phyloP scores from a whole-genome alignment of 2,797 vertebrate genomes.

The Eulemur mongoz region DNA sequence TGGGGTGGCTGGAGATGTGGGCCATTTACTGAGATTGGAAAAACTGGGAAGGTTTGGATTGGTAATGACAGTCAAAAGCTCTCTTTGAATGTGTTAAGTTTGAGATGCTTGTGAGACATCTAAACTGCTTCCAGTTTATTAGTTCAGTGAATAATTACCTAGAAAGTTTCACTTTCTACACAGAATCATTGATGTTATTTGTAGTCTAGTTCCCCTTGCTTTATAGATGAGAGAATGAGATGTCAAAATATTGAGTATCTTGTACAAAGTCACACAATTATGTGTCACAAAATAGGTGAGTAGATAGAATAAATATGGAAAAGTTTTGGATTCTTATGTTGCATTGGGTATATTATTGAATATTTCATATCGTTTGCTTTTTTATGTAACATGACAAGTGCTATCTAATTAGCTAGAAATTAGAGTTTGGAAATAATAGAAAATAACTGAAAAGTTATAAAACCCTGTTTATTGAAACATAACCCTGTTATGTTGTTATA shows the following conservation, averaged over 20 bases:
- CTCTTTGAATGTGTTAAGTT: background rate
- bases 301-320: background rate
- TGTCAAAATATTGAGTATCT: background rate
- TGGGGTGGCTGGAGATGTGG: background rate
- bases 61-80: background rate
- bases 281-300: background rate
- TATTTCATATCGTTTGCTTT: background rate
- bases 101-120: background rate
- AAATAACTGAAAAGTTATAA: background rate
- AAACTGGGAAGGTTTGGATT: background rate
- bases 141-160: background rate
- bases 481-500: background rate
- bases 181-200: background rate
- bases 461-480: background rate
- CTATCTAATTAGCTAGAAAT: conserved; percentile 13
- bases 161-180: background rate
- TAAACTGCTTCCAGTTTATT: background rate
- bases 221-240: background rate
- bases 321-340: background rate
- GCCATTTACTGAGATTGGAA: background rate
- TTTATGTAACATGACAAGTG: background rate
- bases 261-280: background rate
- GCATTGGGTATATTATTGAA: background rate
- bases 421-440: conserved; percentile 46
- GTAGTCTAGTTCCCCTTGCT: background rate